Evolutionary conservation across 2,888 invertebrate genomes (phyloP).

Genomic region (Oscheius sp.): DNA sequence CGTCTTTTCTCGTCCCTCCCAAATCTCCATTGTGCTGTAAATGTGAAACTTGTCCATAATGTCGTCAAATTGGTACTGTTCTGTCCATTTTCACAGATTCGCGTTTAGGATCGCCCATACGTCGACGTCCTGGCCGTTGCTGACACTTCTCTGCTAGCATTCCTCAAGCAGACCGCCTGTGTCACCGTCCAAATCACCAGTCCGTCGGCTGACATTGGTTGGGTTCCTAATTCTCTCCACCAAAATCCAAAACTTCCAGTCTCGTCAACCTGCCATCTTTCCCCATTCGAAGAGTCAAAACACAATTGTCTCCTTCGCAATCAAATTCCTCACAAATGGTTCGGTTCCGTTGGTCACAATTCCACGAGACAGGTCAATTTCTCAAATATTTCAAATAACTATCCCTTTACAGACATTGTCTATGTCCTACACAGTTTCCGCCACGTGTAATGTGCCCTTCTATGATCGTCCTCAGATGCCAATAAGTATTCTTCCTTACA

Average conservation of each 20-base stretch:
- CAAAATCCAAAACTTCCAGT: slow-evolving; percentile 18
- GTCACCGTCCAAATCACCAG: slow-evolving; percentile 63
- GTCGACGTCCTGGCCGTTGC: slow-evolving; percentile 66
- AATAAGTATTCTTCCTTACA: slow-evolving; percentile 34
- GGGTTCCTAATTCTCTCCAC: not conserved
- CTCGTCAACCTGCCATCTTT: slow-evolving; percentile 46
- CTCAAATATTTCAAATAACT: too few species aligned
- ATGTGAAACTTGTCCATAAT: slow-evolving; percentile 34
- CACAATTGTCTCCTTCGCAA: slow-evolving; percentile 64
- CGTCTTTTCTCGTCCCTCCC: slow-evolving; percentile 28
- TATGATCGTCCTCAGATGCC: slow-evolving; percentile 54
- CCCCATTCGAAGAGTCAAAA: slow-evolving; percentile 46
- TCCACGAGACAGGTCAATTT: slow-evolving; percentile 20
- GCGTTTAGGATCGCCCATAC: slow-evolving; percentile 63
- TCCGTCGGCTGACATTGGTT: slow-evolving; percentile 44
- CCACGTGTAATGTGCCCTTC: slow-evolving; percentile 56
- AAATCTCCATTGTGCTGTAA: slow-evolving; percentile 39
- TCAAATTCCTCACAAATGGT: slow-evolving; percentile 68
- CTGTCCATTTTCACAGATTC: not conserved
- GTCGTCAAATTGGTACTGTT: slow-evolving; percentile 32
- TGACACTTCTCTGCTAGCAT: slow-evolving; percentile 56
- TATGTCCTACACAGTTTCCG: slow-evolving; percentile 53
- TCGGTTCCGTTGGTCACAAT: slow-evolving; percentile 45
- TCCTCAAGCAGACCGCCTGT: slow-evolving; percentile 57
- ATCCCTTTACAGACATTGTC: slow-evolving; percentile 42